phyloP scores from a whole-genome alignment of 92 coral and sea anemone genomes.

The Umimayanthus kanabou region DNA sequence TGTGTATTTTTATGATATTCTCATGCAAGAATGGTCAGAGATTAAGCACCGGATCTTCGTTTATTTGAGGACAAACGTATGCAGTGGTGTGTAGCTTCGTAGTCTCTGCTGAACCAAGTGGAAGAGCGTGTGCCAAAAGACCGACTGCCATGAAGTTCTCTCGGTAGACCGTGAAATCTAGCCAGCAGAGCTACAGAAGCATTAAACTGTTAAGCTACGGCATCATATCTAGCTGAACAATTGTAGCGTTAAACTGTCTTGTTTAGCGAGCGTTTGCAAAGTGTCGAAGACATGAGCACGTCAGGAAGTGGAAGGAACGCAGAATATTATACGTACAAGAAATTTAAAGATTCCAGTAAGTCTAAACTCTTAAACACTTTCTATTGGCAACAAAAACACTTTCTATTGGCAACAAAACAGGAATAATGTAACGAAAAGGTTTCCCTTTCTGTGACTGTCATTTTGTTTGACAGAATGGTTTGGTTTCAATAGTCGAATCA shows the following conservation, averaged over 20 bases:
- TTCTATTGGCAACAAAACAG: background rate
- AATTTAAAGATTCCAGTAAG: background rate
- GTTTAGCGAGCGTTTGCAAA: background rate
- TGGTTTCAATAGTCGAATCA: background rate
- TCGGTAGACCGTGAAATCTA: conserved; percentile 40
- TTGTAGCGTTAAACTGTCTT: background rate
- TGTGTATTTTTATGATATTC: conserved; percentile 25
- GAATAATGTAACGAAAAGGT: background rate
- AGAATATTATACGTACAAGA: background rate
- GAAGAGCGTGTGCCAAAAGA: conserved; percentile 39
- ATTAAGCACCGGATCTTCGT: conserved; percentile 47
- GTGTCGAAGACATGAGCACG: background rate
- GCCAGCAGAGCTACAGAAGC: conserved; percentile 40
- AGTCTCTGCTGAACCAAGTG: conserved; percentile 9
- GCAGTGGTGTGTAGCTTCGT: conserved; percentile 42
- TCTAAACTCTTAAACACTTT: background rate
- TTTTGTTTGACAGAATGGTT: background rate
- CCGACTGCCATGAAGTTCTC: conserved; percentile 29
- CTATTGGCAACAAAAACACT: background rate
- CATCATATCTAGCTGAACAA: background rate
- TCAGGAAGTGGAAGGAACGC: background rate
- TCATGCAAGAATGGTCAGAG: conserved; percentile 43
- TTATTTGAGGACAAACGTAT: conserved; percentile 40
- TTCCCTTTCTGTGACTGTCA: background rate
- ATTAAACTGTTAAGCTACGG: conserved; percentile 37